phyloP scores from a whole-genome alignment of 2,113 vertebrate species.

The Serinus canaria region DNA sequence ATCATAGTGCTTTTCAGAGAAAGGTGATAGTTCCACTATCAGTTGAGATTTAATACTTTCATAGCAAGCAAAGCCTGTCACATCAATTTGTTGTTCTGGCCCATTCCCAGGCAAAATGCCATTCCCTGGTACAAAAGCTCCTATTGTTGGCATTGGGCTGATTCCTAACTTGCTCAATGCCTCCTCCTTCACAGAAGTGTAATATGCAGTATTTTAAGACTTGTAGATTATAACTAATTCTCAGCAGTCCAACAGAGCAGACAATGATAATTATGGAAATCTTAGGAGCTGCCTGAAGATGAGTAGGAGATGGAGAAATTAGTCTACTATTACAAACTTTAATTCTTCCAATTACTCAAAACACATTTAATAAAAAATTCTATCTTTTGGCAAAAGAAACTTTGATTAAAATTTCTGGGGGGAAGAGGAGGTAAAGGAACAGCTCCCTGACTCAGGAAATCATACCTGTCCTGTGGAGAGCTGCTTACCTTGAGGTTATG shows the following conservation, averaged over 20 bases:
- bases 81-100: constrained; percentile 27
- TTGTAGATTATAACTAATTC: not conserved
- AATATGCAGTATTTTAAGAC: not conserved
- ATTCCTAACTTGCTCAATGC: not conserved
- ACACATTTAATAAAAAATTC: not conserved
- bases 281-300: not conserved
- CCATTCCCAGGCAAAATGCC: constrained; percentile 15
- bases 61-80: not conserved
- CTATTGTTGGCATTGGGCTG: not conserved
- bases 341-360: not conserved
- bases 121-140: not conserved
- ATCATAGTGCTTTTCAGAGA: not conserved
- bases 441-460: not conserved
- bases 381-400: not conserved
- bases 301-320: not conserved
- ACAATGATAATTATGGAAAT: not conserved
- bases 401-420: not conserved
- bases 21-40: constrained; percentile 16
- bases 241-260: not conserved
- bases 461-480: not conserved
- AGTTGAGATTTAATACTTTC: constrained; percentile 51
- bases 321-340: not conserved
- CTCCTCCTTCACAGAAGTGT: not conserved
- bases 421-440: not conserved
- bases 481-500: not conserved